These are phyloP conservation scores for Delichon dasypus DNA, from an alignment of 2,797 vertebrate genomes.

Conservation along the genomic window DNA sequence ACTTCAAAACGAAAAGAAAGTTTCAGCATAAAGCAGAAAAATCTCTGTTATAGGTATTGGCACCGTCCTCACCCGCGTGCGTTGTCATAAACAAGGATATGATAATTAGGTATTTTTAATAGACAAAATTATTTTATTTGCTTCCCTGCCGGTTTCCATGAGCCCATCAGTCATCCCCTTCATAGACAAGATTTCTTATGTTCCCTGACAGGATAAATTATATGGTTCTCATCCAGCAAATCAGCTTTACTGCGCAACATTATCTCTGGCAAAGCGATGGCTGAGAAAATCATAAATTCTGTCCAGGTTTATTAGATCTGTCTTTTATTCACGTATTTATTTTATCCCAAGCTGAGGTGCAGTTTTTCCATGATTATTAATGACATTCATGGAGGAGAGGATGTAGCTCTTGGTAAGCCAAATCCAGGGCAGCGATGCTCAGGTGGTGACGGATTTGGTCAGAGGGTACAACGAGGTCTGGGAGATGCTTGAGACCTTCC, in stretches of 20 bases:
- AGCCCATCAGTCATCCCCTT: conserved; percentile 74
- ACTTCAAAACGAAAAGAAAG: conserved; percentile 8
- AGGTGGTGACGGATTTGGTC: neutral
- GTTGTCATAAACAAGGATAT: conserved; percentile 31
- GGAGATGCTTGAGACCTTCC: neutral
- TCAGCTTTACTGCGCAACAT: conserved; percentile 76
- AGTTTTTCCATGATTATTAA: conserved; percentile 66
- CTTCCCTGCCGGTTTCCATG: conserved; percentile 74
- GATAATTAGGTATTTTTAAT: conserved; percentile 76
- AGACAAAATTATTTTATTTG: conserved; percentile 78
- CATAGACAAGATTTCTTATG: conserved; percentile 73
- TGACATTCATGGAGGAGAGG: conserved; percentile 53
- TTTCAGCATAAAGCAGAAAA: conserved; percentile 5
- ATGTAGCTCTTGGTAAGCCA: neutral
- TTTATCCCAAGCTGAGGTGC: conserved; percentile 62
- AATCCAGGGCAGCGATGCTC: neutral
- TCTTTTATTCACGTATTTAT: conserved; percentile 72
- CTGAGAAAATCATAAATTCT: conserved; percentile 75
- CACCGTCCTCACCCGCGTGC: neutral
- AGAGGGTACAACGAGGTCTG: neutral
- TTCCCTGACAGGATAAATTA: conserved; percentile 79
- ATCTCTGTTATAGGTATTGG: neutral
- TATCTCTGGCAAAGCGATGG: conserved; percentile 69
- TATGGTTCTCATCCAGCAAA: conserved; percentile 78
- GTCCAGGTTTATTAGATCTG: conserved; percentile 78